These are phyloP conservation scores for Callyntrura sp. DNA, from an alignment of 2,888 invertebrate genomes.

Conservation along the genomic window DNA sequence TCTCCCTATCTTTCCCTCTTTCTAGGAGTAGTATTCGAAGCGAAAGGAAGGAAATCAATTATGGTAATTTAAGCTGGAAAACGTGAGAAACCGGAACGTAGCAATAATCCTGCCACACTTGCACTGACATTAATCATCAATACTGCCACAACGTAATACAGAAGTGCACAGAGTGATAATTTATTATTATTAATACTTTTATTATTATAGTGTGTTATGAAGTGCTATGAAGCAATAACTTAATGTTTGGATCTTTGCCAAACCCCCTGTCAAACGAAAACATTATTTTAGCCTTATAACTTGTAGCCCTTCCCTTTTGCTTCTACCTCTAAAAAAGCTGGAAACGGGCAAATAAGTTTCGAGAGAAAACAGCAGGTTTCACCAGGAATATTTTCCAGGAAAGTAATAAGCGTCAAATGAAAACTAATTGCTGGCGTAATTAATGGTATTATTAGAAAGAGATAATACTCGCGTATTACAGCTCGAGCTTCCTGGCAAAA, in stretches of 20 bases:
- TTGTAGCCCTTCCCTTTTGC: too few relatives aligned
- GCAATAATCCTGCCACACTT: background rate
- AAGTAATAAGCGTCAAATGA: conserved; percentile 30
- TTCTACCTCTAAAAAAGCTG: too few relatives aligned
- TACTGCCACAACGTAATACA: background rate
- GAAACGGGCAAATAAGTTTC: background rate
- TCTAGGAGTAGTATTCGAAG: background rate
- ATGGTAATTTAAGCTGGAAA: conserved; percentile 23
- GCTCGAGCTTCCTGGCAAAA: background rate
- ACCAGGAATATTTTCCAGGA: background rate
- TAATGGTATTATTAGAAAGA: conserved; percentile 41
- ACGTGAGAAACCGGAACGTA: conserved; percentile 23
- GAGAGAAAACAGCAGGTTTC: conserved; percentile 18
- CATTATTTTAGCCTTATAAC: background rate
- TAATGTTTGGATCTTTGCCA: too few relatives aligned
- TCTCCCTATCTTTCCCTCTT: background rate
- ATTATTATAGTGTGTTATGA: background rate
- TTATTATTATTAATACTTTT: background rate
- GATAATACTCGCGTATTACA: conserved; percentile 4
- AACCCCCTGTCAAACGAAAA: too few relatives aligned
- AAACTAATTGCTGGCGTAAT: conserved; percentile 58
- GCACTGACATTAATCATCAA: background rate
- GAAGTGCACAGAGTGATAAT: background rate
- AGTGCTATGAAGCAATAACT: background rate
- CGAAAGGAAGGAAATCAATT: background rate